These are phyloP conservation scores for Sicus ferrugineus DNA, from an alignment of 2,888 invertebrate species.

Conservation along the genomic window DNA sequence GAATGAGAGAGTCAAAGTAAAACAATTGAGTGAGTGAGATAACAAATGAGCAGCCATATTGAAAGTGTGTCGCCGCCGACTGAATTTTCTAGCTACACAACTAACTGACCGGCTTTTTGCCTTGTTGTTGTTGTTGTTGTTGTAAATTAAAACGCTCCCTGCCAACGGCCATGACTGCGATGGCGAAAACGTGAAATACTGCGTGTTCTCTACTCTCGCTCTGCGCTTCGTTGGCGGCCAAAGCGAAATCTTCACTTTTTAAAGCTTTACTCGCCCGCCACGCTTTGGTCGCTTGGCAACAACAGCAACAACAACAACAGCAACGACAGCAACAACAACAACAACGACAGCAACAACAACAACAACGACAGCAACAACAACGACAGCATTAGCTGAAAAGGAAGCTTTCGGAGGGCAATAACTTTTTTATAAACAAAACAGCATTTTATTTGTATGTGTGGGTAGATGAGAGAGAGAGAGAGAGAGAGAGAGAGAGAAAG, in stretches of 20 bases:
- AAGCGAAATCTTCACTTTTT: not conserved
- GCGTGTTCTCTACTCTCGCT: not conserved
- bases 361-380: too few relatives aligned
- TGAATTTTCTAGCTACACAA: too few relatives aligned
- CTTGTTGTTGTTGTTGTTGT: conserved; percentile 9
- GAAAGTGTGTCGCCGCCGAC: conserved; percentile 41
- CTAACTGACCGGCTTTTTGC: conserved; percentile 41
- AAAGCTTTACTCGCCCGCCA: not conserved
- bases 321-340: not conserved
- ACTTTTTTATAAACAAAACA: too few relatives aligned
- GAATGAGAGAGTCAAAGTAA: conserved; percentile 11
- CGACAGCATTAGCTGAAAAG: too few relatives aligned
- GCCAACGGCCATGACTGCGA: not conserved
- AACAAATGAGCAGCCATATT: conserved; percentile 36
- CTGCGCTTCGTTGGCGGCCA: not conserved
- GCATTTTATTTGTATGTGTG: too few relatives aligned
- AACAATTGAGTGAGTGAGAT: too few relatives aligned
- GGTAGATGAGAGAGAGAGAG: too few relatives aligned
- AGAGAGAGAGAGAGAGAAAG: too few relatives aligned
- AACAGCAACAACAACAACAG: not conserved
- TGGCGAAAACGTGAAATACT: not conserved
- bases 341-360: too few relatives aligned
- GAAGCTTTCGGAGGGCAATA: too few relatives aligned
- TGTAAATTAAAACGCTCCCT: not conserved
- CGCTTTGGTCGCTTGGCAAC: not conserved